These are phyloP conservation scores for human DNA, from an alignment of 2,113 vertebrate genomes.

Conservation along the genomic window GRCh38 chr1:64290501-64291000, in stretches of 20 bases:
- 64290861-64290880: neutral
- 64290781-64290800: neutral
- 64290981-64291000: neutral
- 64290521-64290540: neutral
- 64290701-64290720: neutral
- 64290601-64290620: neutral
- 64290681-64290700: neutral
- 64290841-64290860: neutral
- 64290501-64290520: neutral
- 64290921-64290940: neutral
- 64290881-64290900: neutral
- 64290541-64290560: neutral
- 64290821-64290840: neutral
- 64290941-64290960: neutral
- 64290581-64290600: neutral
- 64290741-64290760: neutral
- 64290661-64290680: neutral
- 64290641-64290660: neutral
- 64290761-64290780: neutral
- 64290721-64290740: neutral
- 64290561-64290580: neutral
- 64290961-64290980: neutral
- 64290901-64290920: neutral
- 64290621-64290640: neutral
- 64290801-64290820: neutral